Percentiles rank a stretch among this genome's conserved stretches.
These are phyloP conservation scores for Threskiornis aethiopicus DNA, from an alignment of 2,797 vertebrate genomes.

Conservation along the genomic window DNA sequence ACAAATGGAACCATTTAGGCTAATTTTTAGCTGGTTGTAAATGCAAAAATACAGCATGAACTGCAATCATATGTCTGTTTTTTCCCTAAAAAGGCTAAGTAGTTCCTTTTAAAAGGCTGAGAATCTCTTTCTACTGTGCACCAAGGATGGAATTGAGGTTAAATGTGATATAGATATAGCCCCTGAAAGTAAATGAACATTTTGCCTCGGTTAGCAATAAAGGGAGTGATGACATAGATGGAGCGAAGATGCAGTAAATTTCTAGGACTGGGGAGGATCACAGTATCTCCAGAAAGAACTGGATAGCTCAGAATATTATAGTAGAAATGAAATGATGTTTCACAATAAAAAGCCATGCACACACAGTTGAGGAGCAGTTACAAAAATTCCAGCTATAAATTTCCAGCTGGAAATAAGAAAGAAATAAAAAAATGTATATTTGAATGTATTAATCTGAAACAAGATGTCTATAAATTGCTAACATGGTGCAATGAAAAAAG, in stretches of 20 bases:
- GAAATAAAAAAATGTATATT: not conserved
- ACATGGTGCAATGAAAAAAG: not conserved
- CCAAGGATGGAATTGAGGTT: not conserved
- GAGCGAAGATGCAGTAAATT: not conserved
- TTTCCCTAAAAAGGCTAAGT: not conserved
- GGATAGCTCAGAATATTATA: not conserved
- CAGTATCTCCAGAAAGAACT: not conserved
- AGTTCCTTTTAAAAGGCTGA: not conserved
- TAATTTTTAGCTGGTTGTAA: not conserved
- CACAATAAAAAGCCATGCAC: not conserved
- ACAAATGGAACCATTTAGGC: not conserved
- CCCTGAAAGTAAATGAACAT: not conserved
- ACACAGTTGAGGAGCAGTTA: not conserved
- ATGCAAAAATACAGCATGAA: not conserved
- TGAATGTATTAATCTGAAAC: not conserved
- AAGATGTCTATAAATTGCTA: not conserved
- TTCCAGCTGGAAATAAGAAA: not conserved
- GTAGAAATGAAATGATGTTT: not conserved
- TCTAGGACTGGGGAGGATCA: not conserved
- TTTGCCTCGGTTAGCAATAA: not conserved
- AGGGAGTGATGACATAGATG: not conserved
- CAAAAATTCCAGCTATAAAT: not conserved
- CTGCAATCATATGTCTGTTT: not conserved
- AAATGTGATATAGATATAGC: not conserved
- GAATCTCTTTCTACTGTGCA: not conserved